These are phyloP conservation scores for Lophotis ruficrista DNA, from an alignment of 2,113 vertebrate species.

Conservation along the genomic window DNA sequence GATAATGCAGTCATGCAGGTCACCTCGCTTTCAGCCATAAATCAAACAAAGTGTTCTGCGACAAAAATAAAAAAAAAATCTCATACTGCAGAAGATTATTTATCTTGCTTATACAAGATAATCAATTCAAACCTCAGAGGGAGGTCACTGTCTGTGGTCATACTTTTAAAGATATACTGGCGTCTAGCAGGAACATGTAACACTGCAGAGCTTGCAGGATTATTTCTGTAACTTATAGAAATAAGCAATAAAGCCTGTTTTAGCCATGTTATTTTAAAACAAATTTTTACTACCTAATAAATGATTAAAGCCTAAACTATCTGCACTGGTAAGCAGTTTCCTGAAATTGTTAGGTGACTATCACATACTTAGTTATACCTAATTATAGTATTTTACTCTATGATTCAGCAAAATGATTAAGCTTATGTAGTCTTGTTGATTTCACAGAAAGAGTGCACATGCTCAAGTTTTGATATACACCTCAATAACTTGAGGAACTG, in stretches of 20 bases:
- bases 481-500: neutral
- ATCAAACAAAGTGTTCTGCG: neutral
- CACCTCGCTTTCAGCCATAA: conserved; percentile 19
- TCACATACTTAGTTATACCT: neutral
- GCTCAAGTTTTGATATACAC: neutral
- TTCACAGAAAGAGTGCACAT: neutral
- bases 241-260: conserved; percentile 31
- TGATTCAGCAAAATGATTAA: conserved; percentile 5
- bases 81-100: conserved; percentile 28
- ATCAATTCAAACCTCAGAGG: conserved; percentile 21
- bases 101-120: conserved; percentile 19
- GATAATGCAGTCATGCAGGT: neutral
- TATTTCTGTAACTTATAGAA: conserved; percentile 52
- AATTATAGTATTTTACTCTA: neutral
- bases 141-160: conserved; percentile 43
- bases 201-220: conserved; percentile 50
- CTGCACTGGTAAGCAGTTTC: neutral
- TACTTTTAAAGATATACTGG: conserved; percentile 45
- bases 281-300: conserved; percentile 9
- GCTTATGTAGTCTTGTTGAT: neutral
- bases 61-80: neutral
- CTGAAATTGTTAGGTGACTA: neutral
- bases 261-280: conserved; percentile 25
- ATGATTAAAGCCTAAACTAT: conserved; percentile 30
- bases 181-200: neutral